Conservation (phyloP, 2,888 invertebrate species). For the Parthenolecanium corni region DNA sequence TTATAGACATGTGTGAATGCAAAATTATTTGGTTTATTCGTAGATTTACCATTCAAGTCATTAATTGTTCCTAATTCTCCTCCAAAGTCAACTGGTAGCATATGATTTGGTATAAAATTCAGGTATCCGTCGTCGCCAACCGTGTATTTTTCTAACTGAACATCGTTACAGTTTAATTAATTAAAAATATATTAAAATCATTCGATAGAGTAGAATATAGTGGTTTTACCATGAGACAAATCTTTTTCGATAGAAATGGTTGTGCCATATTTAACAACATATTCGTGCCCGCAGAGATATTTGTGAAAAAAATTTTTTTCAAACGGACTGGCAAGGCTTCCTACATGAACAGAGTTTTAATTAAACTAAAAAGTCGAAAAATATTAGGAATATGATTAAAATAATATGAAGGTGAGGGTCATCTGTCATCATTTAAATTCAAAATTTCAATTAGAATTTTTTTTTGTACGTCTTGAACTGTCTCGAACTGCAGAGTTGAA, state of each 20-base stretch:
- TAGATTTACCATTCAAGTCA: conserved; percentile 10
- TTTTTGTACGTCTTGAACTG: too few species aligned
- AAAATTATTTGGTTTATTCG: too few species aligned
- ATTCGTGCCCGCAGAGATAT: conserved; percentile 20
- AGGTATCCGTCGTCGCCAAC: conserved; percentile 4
- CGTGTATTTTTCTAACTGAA: conserved; percentile 15
- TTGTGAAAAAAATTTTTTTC: conserved; percentile 15
- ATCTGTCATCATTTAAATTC: too few species aligned
- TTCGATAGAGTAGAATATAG: background rate
- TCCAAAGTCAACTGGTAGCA: conserved; percentile 4
- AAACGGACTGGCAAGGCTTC: conserved; percentile 24
- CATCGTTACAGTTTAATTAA: background rate
- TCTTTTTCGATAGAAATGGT: conserved; percentile 16
- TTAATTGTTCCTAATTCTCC: conserved; percentile 8
- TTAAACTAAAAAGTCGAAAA: too few species aligned
- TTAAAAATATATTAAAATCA: too few species aligned
- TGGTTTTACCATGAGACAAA: conserved; percentile 13
- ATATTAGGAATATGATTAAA: too few species aligned
- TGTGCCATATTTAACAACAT: conserved; percentile 17
- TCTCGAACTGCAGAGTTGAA: too few species aligned
- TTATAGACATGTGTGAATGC: too few species aligned
- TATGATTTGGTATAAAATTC: conserved; percentile 9
- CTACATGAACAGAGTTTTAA: too few species aligned
- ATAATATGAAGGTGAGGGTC: too few species aligned
- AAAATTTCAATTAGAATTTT: too few species aligned